phyloP scores from a whole-genome alignment of 2,888 invertebrate species.

The Argyra leucocephala region DNA sequence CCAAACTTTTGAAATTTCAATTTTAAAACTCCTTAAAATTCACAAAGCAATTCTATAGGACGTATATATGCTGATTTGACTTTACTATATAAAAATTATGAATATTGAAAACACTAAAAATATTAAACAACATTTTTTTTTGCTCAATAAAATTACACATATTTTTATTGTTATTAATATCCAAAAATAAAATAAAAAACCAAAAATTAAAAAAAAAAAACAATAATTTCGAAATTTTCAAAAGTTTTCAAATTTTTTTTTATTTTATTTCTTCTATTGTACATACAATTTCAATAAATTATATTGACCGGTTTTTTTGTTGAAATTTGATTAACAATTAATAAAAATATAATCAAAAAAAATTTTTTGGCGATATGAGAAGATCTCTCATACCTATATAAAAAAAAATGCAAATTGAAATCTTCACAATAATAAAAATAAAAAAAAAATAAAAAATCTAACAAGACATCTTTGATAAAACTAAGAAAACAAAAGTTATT shows the following conservation, averaged over 20 bases:
- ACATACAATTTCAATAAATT: neutral
- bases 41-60: no score
- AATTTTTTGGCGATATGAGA: neutral
- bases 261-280: neutral
- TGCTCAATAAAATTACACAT: neutral
- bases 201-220: no score
- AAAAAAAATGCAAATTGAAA: slow-evolving; percentile 9
- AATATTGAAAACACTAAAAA: no score
- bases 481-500: slow-evolving; percentile 5
- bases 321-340: slow-evolving; percentile 3
- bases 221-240: neutral
- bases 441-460: no score
- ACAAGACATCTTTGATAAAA: neutral
- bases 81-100: no score
- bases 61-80: no score
- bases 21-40: no score
- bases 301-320: neutral
- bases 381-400: neutral
- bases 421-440: neutral
- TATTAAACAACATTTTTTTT: neutral
- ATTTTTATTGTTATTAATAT: neutral
- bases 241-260: neutral
- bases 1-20: no score
- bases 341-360: neutral
- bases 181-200: neutral